These are phyloP conservation scores for Monoplex corrugatus DNA, from an alignment of 2,888 invertebrate species.

Conservation along the genomic window DNA sequence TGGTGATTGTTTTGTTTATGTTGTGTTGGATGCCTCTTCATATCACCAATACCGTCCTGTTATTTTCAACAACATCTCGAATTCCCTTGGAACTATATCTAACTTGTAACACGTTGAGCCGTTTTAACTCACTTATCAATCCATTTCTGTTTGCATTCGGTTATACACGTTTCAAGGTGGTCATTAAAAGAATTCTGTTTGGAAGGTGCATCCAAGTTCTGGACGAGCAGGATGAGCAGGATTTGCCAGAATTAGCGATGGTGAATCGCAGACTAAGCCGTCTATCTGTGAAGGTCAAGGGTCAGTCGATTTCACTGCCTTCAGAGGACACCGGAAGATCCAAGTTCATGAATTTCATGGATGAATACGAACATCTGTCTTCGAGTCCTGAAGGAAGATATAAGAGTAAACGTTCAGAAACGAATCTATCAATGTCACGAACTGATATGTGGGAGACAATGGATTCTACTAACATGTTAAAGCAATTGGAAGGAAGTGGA, in stretches of 20 bases:
- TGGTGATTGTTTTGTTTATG: conserved; percentile 77
- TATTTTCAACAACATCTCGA: conserved; percentile 61
- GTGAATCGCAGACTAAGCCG: too few species aligned
- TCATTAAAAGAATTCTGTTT: conserved; percentile 69
- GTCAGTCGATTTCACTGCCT: too few species aligned
- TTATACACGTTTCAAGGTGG: conserved; percentile 74
- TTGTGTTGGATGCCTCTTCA: conserved; percentile 79
- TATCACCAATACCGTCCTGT: conserved; percentile 72
- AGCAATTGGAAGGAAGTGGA: too few species aligned
- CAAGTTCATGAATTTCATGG: too few species aligned
- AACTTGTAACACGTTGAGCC: conserved; percentile 76
- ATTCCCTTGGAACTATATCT: conserved; percentile 64
- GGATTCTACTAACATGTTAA: too few species aligned
- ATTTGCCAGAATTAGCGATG: background rate
- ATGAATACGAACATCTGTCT: too few species aligned
- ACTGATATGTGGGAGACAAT: too few species aligned
- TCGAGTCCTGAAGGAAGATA: too few species aligned
- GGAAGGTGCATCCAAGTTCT: conserved; percentile 24
- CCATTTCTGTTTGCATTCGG: conserved; percentile 79
- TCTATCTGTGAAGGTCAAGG: too few species aligned
- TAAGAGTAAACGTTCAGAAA: too few species aligned
- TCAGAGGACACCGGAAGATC: too few species aligned
- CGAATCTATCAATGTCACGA: too few species aligned
- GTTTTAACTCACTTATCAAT: conserved; percentile 79
- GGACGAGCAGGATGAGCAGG: background rate